Evolutionary conservation across 2,888 invertebrate species (phyloP).

Genomic region (Tetheella fluctuosa): DNA sequence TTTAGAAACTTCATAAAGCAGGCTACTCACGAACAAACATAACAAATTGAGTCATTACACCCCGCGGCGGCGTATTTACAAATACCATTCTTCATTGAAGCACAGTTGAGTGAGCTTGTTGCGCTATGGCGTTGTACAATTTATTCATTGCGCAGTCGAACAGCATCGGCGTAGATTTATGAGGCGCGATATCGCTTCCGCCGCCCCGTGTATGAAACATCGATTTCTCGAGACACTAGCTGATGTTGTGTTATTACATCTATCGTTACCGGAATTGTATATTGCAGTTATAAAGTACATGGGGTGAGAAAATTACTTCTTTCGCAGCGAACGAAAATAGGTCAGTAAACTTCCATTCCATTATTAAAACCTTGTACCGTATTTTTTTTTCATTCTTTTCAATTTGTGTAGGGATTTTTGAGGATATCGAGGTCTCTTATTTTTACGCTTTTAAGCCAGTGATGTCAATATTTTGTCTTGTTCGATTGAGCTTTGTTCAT

Average conservation of each 20-base stretch:
- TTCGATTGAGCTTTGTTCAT: no score
- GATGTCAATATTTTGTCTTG: no score
- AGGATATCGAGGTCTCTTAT: no score
- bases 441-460: no score
- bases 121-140: slow-evolving; percentile 37
- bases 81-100: slow-evolving; percentile 35
- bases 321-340: not conserved
- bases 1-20: not conserved
- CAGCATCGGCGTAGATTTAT: slow-evolving; percentile 45
- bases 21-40: slow-evolving; percentile 12
- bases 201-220: slow-evolving; percentile 39
- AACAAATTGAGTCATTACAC: slow-evolving; percentile 47
- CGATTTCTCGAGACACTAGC: slow-evolving; percentile 37
- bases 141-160: slow-evolving; percentile 48
- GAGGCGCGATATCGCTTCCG: slow-evolving; percentile 52
- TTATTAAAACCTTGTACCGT: not conserved
- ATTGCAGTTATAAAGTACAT: not conserved
- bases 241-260: slow-evolving; percentile 10
- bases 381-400: not conserved
- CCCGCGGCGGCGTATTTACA: slow-evolving; percentile 45
- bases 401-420: no score
- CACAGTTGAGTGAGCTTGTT: slow-evolving; percentile 21
- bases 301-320: not conserved
- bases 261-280: slow-evolving; percentile 7
- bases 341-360: not conserved